Conservation (phyloP, 1,140 invertebrate species). For the Drosophila leontia region DNA sequence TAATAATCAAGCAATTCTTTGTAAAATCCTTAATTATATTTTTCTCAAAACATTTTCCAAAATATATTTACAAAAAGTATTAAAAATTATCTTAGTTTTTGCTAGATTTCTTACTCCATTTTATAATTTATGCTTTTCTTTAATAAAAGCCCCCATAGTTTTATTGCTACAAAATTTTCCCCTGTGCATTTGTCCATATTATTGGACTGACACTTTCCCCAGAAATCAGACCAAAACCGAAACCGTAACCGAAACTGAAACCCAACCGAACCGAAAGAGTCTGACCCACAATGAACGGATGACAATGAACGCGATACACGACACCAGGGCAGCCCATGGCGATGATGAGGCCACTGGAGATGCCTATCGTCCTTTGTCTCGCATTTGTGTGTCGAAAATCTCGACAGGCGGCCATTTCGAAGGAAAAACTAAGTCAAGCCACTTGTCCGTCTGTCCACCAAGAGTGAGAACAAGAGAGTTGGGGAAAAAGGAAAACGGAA, state of each 20-base stretch:
- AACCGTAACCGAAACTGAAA: slow-evolving; percentile 25
- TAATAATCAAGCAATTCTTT: too few relatives aligned
- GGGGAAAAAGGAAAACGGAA: neutral
- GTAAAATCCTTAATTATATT: too few relatives aligned
- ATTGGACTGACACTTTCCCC: slow-evolving; percentile 16
- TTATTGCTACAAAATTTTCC: neutral
- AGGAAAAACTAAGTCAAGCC: slow-evolving; percentile 41
- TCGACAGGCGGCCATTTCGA: slow-evolving; percentile 34
- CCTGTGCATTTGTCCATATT: neutral
- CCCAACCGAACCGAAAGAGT: slow-evolving; percentile 15
- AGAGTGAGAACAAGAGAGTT: neutral
- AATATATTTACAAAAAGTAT: too few relatives aligned
- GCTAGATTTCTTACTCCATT: too few relatives aligned
- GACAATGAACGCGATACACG: slow-evolving; percentile 35
- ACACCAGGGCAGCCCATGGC: slow-evolving; percentile 11
- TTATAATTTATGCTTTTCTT: too few relatives aligned
- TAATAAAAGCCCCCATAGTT: neutral
- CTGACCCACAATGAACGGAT: slow-evolving; percentile 25
- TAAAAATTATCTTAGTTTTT: too few relatives aligned
- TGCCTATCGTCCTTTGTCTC: slow-evolving; percentile 53
- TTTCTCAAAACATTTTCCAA: too few relatives aligned
- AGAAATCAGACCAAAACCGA: slow-evolving; percentile 22
- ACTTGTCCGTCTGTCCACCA: slow-evolving; percentile 34
- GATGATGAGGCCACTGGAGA: slow-evolving; percentile 45
- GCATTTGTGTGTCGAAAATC: slow-evolving; percentile 51